A percentile compares a stretch with the other conserved stretches of the same genome.
phyloP scores from a whole-genome alignment of 2,113 vertebrate species.

The Menidia beryllina region DNA sequence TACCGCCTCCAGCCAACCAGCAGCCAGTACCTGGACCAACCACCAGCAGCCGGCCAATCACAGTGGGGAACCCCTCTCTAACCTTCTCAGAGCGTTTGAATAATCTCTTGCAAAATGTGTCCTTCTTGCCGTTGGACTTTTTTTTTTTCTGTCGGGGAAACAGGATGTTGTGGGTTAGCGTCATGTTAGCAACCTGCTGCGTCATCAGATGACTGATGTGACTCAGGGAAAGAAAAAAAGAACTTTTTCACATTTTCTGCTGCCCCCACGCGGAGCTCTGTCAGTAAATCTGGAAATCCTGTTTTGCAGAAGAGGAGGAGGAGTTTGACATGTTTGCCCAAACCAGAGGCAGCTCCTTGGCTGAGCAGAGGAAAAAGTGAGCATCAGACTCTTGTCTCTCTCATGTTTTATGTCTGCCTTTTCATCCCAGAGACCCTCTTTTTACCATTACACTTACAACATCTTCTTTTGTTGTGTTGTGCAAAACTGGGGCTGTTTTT shows the following conservation, averaged over 20 bases:
- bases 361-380: conserved; percentile 94
- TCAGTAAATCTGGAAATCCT: not conserved
- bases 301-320: conserved; percentile 82
- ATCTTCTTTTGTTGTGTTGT: not conserved
- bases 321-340: conserved; percentile 99
- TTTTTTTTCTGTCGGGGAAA: conserved; percentile 10
- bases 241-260: too few species aligned
- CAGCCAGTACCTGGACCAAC: conserved; percentile 65
- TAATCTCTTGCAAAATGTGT: not conserved
- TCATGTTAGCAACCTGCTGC: not conserved
- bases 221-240: not conserved
- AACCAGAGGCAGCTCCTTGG: conserved; percentile 91
- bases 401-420: not conserved
- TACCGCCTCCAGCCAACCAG: conserved; percentile 65
- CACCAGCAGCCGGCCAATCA: conserved; percentile 79
- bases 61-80: conserved; percentile 75
- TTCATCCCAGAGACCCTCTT: not conserved
- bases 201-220: not conserved
- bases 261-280: not conserved
- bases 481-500: accelerated
- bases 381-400: not conserved
- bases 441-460: not conserved
- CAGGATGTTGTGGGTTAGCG: conserved; percentile 2
- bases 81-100: not conserved
- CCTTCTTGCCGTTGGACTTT: not conserved